phyloP scores from a whole-genome alignment of 1,140 invertebrate species.

The Atta colombica region DNA sequence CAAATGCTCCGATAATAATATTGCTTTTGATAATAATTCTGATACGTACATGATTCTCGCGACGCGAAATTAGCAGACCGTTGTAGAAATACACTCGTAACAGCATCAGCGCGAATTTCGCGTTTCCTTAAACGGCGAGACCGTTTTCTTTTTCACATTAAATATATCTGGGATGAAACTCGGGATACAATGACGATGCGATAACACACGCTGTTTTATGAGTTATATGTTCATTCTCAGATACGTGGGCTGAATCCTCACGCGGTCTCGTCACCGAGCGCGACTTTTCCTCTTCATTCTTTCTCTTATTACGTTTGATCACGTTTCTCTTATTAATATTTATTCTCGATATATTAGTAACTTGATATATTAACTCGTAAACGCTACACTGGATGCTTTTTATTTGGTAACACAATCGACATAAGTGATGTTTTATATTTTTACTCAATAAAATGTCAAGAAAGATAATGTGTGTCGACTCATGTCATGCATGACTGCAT shows the following conservation, averaged over 20 bases:
- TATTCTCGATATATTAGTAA: neutral
- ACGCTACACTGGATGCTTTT: too few relatives aligned
- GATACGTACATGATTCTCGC: neutral
- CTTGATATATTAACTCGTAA: neutral
- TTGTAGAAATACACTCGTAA: neutral
- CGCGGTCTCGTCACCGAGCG: conserved; percentile 36
- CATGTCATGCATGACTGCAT: too few relatives aligned
- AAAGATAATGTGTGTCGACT: too few relatives aligned
- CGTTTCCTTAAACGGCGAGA: conserved; percentile 46
- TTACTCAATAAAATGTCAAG: too few relatives aligned
- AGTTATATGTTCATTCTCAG: conserved; percentile 51
- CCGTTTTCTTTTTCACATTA: conserved; percentile 27
- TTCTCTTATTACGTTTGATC: neutral
- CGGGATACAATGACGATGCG: conserved; percentile 67
- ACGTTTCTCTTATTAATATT: neutral
- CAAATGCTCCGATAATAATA: conserved; percentile 27
- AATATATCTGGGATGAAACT: conserved; percentile 55
- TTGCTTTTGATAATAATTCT: conserved; percentile 22
- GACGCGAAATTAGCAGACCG: conserved; percentile 38
- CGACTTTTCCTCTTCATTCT: neutral
- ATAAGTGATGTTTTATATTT: too few relatives aligned
- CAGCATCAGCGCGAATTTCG: conserved; percentile 42
- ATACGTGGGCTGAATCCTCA: conserved; percentile 66
- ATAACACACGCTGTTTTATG: conserved; percentile 68
- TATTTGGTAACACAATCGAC: too few relatives aligned